A percentile compares a stretch with the other conserved stretches of the same genome.
Conservation (phyloP, 2,888 invertebrate species). For the Oxyteleia sp. region DNA sequence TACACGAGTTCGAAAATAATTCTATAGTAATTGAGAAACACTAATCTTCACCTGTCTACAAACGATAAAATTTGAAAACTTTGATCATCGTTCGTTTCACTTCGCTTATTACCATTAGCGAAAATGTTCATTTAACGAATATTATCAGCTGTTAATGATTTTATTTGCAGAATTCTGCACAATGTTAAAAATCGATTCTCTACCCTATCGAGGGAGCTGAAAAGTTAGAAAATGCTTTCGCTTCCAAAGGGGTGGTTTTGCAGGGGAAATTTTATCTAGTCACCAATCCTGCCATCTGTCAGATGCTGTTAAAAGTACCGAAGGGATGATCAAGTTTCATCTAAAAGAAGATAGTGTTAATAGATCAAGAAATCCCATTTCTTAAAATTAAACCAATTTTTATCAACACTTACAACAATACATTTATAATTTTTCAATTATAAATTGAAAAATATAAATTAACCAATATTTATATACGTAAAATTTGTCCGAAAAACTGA, state of each 20-base stretch:
- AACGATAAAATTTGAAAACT: background rate
- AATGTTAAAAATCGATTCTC: slow-evolving; percentile 22
- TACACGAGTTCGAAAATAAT: too few species aligned
- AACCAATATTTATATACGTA: background rate
- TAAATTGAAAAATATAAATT: background rate
- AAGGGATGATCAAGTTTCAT: background rate
- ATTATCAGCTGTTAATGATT: slow-evolving; percentile 32
- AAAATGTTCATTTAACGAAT: slow-evolving; percentile 5
- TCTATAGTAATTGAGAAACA: too few species aligned
- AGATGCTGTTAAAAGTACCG: background rate
- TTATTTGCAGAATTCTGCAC: slow-evolving; percentile 34
- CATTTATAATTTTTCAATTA: background rate
- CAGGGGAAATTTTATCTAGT: slow-evolving; percentile 17
- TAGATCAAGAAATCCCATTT: background rate
- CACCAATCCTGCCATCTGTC: slow-evolving; percentile 22
- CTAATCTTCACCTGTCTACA: too few species aligned
- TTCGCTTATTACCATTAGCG: slow-evolving; percentile 18
- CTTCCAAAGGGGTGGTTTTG: slow-evolving; percentile 19
- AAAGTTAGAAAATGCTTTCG: slow-evolving; percentile 16
- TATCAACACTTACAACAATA: background rate
- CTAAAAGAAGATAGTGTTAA: background rate
- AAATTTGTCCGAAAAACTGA: background rate
- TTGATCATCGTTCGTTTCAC: background rate
- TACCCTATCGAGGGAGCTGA: slow-evolving; percentile 47
- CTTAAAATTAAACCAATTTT: background rate